Evolutionary conservation across 2,113 vertebrate species (phyloP).

Genomic region (Hystrix cristata): DNA sequence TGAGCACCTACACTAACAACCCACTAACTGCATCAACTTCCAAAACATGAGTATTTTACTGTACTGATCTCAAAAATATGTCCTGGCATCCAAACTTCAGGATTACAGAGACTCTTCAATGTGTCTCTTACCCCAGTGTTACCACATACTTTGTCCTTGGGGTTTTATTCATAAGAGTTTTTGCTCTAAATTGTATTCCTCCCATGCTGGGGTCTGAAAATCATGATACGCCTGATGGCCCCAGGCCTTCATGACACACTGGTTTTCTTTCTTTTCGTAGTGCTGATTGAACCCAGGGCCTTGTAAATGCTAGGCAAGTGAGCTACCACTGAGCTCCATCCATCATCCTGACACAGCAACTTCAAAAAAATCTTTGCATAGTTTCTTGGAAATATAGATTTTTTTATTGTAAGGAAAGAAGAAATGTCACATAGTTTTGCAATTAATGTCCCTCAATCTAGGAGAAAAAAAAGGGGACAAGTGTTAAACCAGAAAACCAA

Average conservation of each 20-base stretch:
- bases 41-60: neutral
- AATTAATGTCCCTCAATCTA: neutral
- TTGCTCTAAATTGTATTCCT: neutral
- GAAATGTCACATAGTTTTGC: neutral
- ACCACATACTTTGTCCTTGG: neutral
- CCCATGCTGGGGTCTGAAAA: neutral
- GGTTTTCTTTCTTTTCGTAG: neutral
- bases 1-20: neutral
- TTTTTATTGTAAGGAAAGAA: neutral
- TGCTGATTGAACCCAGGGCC: too few species aligned
- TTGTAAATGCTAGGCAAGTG: neutral
- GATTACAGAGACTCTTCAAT: neutral
- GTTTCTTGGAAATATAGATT: neutral
- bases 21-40: neutral
- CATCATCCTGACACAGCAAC: neutral
- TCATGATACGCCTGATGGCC: neutral
- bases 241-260: neutral
- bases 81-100: neutral
- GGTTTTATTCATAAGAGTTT: neutral
- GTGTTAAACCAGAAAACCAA: neutral
- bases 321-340: neutral
- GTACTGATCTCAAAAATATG: neutral
- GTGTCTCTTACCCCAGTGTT: neutral
- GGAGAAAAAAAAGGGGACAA: neutral
- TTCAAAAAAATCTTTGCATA: neutral